These are phyloP conservation scores for Sesamia nonagrioides DNA, from an alignment of 1,140 invertebrate species.

Conservation along the genomic window DNA sequence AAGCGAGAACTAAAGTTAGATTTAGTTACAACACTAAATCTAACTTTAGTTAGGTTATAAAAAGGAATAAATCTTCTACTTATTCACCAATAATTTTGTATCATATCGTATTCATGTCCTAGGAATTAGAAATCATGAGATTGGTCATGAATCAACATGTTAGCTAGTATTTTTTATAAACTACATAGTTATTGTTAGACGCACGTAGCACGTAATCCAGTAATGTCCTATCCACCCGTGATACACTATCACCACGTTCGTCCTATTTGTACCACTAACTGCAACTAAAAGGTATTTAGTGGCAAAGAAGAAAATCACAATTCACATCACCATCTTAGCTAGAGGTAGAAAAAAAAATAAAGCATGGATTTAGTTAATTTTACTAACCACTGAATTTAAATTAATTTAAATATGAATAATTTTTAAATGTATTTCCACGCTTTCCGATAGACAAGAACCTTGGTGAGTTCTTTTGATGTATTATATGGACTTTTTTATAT, in stretches of 20 bases:
- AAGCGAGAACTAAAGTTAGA: too few relatives aligned
- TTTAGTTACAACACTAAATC: too few relatives aligned
- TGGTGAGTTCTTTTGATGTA: conserved; percentile 71
- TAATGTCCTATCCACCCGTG: conserved; percentile 1
- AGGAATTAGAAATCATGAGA: conserved; percentile 17
- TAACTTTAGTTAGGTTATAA: too few relatives aligned
- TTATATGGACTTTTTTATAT: conserved; percentile 18
- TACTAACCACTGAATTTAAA: conserved; percentile 19
- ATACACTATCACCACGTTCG: conserved; percentile 20
- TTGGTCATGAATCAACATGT: not conserved
- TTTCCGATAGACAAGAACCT: conserved; percentile 81
- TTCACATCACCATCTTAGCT: conserved; percentile 43
- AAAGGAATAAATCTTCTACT: too few relatives aligned
- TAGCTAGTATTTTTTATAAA: not conserved
- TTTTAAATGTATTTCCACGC: conserved; percentile 72
- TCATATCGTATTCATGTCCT: not conserved
- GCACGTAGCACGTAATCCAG: conserved; percentile 27
- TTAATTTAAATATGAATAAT: conserved; percentile 46
- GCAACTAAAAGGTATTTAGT: conserved; percentile 13
- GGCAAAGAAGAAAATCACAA: not conserved
- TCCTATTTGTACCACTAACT: conserved; percentile 2
- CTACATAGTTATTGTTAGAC: not conserved
- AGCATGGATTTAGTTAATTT: conserved; percentile 49
- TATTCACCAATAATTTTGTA: conserved; percentile 15
- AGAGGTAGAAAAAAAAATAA: conserved; percentile 40